A percentile compares a stretch with the other conserved stretches of the same genome.
Evolutionary conservation across 2,113 vertebrate species (phyloP).

Genomic region (Plestiodon gilberti): DNA sequence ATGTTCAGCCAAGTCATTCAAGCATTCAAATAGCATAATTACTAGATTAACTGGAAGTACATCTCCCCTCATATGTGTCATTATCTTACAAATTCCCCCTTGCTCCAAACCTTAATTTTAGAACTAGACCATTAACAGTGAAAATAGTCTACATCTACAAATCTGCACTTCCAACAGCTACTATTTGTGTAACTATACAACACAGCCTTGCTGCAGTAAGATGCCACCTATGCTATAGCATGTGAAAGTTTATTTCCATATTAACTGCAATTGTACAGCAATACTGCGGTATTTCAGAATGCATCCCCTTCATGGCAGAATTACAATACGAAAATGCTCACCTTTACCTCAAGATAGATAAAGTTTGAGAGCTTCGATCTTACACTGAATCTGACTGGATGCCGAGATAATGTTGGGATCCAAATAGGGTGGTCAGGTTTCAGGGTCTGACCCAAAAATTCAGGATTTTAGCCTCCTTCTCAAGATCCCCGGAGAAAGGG

Average conservation of each 20-base stretch:
- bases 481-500: background rate
- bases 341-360: constrained; percentile 4
- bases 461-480: too few species aligned
- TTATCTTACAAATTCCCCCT: background rate
- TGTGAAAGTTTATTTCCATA: background rate
- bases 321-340: background rate
- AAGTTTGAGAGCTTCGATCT: background rate
- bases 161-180: background rate
- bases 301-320: background rate
- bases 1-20: background rate
- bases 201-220: background rate
- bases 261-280: background rate
- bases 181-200: background rate
- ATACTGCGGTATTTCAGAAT: too few species aligned
- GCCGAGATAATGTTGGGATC: background rate
- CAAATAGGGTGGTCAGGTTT: too few species aligned
- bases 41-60: background rate
- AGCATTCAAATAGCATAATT: background rate
- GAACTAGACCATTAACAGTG: background rate
- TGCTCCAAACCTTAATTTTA: background rate
- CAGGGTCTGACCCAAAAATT: background rate
- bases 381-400: background rate
- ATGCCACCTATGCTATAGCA: background rate
- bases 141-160: background rate
- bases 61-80: background rate